Evolutionary conservation across 35 echinoderm and acorn worm species (phyloP).

Genomic region (Apostichopus californicus): DNA sequence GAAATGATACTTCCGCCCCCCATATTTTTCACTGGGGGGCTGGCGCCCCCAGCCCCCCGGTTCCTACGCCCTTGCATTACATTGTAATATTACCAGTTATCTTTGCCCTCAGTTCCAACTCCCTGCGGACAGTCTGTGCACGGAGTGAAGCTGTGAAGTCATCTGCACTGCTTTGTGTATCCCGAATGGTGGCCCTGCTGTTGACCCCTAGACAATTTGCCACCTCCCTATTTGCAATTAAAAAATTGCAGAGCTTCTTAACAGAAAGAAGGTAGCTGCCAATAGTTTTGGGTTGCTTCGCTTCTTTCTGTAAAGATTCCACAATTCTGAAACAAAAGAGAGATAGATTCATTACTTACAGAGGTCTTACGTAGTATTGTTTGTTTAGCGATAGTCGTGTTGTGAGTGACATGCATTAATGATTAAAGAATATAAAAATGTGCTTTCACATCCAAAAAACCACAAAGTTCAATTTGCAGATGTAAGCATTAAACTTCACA

Average conservation of each 20-base stretch:
- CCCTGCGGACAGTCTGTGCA: not conserved
- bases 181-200: not conserved
- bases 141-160: not conserved
- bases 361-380: not conserved
- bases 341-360: not conserved
- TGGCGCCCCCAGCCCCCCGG: not conserved
- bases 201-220: not conserved
- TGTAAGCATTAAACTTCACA: not conserved
- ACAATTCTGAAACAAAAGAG: not conserved
- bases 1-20: no score
- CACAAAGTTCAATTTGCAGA: not conserved
- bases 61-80: not conserved
- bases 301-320: slow-evolving; percentile 3
- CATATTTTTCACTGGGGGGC: no score
- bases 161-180: not conserved
- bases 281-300: not conserved
- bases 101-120: not conserved
- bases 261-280: not conserved
- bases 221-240: not conserved
- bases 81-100: not conserved
- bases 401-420: not conserved
- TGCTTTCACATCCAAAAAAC: not conserved
- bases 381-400: not conserved
- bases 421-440: not conserved
- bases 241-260: not conserved